These are phyloP conservation scores for Iguana delicatissima DNA, from an alignment of 2,797 vertebrate species.

Conservation along the genomic window DNA sequence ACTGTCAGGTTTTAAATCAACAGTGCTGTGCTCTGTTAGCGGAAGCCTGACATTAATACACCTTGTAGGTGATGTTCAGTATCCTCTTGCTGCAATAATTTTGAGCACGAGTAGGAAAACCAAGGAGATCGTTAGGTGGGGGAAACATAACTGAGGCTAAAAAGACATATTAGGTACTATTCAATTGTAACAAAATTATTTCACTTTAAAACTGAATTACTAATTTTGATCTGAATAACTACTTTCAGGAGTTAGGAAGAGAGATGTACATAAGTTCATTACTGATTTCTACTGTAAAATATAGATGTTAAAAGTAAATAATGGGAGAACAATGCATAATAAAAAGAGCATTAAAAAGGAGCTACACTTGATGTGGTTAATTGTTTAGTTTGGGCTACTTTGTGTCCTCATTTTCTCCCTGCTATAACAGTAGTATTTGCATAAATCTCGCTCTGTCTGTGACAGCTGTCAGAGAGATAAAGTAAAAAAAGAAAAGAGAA, in stretches of 20 bases:
- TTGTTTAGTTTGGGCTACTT: constrained; percentile 37
- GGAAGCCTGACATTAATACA: background rate
- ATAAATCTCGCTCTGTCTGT: constrained; percentile 41
- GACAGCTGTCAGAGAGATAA: constrained; percentile 25
- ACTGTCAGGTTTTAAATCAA: constrained; percentile 40
- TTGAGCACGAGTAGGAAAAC: accelerated
- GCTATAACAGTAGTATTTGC: constrained; percentile 40
- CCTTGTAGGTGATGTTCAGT: background rate
- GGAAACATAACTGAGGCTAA: background rate
- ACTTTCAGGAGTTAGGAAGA: constrained; percentile 3
- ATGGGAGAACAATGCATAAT: background rate
- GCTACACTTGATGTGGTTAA: constrained; percentile 15
- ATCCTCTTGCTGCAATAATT: background rate
- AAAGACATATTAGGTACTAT: background rate
- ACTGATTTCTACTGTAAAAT: background rate
- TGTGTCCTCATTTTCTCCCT: background rate
- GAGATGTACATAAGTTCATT: background rate
- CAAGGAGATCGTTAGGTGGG: background rate
- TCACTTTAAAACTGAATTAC: constrained; percentile 18
- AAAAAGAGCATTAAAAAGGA: background rate
- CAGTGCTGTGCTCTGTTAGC: background rate
- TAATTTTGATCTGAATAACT: constrained; percentile 7
- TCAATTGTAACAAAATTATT: background rate
- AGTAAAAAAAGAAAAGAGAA: constrained; percentile 34
- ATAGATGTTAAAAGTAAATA: background rate